Percentiles rank a stretch among this genome's conserved stretches.
These are phyloP conservation scores for Cepaea nemoralis DNA, from an alignment of 1,140 invertebrate genomes.

Conservation along the genomic window DNA sequence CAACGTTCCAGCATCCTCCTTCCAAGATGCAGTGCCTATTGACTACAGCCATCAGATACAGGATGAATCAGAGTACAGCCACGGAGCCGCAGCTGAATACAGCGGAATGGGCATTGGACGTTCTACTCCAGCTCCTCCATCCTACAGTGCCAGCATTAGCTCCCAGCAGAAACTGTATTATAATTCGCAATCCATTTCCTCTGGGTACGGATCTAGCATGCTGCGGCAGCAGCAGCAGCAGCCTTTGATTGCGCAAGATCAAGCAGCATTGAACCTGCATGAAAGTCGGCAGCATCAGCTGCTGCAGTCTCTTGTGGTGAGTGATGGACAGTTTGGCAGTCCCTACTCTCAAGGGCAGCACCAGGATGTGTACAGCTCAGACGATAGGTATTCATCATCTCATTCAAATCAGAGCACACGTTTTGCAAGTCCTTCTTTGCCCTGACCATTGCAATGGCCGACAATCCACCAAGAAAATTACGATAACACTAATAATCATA, in stretches of 20 bases:
- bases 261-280: neutral
- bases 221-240: neutral
- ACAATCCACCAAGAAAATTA: too few relatives aligned
- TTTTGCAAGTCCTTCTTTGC: neutral
- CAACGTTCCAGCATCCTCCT: conserved; percentile 20
- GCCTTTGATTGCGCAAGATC: neutral
- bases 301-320: neutral
- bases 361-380: neutral
- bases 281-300: neutral
- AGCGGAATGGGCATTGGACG: neutral
- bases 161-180: conserved; percentile 20
- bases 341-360: neutral
- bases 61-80: neutral
- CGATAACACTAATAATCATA: too few relatives aligned
- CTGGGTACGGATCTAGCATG: neutral
- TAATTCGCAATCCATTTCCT: neutral
- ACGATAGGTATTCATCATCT: neutral
- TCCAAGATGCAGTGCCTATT: conserved; percentile 1
- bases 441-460: too few relatives aligned
- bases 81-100: neutral
- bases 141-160: conserved; percentile 21
- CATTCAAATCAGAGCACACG: neutral
- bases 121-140: conserved; percentile 19
- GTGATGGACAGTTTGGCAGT: neutral
- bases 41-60: conserved; percentile 28